Percentiles rank a stretch among this genome's conserved stretches.
phyloP scores from a whole-genome alignment of 2,113 vertebrate genomes.

The Gallinago undulata region DNA sequence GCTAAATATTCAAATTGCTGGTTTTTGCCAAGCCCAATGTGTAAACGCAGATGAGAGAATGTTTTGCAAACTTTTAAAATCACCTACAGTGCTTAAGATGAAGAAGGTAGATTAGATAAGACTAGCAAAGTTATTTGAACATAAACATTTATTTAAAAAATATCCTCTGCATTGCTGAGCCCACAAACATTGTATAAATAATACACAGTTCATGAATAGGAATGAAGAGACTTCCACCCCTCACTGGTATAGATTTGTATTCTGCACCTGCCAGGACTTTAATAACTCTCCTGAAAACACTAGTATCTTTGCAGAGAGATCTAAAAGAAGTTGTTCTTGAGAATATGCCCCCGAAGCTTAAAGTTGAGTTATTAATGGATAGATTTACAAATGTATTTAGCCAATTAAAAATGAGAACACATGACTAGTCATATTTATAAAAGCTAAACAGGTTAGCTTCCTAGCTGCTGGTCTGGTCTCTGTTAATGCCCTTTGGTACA shows the following conservation, averaged over 20 bases:
- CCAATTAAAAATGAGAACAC: slow-evolving; percentile 6
- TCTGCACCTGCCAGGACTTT: slow-evolving; percentile 39
- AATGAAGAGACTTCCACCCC: slow-evolving; percentile 28
- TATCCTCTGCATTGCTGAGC: slow-evolving; percentile 41
- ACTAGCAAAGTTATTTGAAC: slow-evolving; percentile 61
- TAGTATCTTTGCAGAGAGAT: slow-evolving; percentile 38
- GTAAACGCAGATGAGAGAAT: slow-evolving; percentile 31
- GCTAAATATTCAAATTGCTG: not conserved
- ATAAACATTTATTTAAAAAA: slow-evolving; percentile 59
- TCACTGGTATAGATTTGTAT: slow-evolving; percentile 39
- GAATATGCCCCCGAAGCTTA: slow-evolving; percentile 43
- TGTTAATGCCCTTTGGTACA: not conserved
- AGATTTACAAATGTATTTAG: slow-evolving; percentile 21
- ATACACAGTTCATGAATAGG: slow-evolving; percentile 61
- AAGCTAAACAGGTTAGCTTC: not conserved
- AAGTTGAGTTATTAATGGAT: slow-evolving; percentile 42
- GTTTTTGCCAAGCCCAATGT: not conserved
- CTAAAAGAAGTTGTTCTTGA: slow-evolving; percentile 47
- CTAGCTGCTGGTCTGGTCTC: not conserved
- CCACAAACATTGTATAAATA: slow-evolving; percentile 65
- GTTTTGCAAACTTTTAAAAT: slow-evolving; percentile 30
- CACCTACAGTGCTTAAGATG: slow-evolving; percentile 33
- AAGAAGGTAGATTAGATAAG: slow-evolving; percentile 47
- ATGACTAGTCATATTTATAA: not conserved
- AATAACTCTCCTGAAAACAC: slow-evolving; percentile 26